A percentile compares a stretch with the other conserved stretches of the same genome.
Evolutionary conservation across 1,140 invertebrate species (phyloP).

Genomic region (Eueides isabella): DNA sequence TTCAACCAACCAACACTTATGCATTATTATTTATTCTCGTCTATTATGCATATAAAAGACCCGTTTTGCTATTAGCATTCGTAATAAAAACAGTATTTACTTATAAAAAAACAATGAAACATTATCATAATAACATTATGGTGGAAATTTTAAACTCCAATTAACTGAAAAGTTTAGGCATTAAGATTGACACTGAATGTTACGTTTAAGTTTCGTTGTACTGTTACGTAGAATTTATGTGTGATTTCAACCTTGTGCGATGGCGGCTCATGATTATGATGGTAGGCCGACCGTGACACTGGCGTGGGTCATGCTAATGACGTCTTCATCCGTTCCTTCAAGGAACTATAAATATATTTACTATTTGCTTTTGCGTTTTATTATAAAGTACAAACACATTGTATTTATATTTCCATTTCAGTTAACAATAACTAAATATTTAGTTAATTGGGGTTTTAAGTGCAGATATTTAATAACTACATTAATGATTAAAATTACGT

Average conservation of each 20-base stretch:
- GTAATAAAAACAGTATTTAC: too few relatives aligned
- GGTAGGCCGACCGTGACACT: slow-evolving; percentile 74
- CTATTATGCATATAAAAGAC: too few relatives aligned
- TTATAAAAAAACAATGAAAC: not conserved
- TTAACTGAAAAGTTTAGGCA: not conserved
- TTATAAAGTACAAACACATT: too few relatives aligned
- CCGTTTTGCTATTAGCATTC: too few relatives aligned
- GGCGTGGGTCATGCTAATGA: slow-evolving; percentile 69
- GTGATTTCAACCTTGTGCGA: slow-evolving; percentile 66
- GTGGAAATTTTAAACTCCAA: too few relatives aligned
- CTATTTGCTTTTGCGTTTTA: not conserved
- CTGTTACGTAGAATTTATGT: slow-evolving; percentile 37
- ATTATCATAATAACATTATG: not conserved
- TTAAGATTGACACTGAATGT: not conserved
- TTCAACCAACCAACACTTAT: too few relatives aligned
- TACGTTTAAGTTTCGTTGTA: slow-evolving; percentile 1
- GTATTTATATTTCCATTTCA: too few relatives aligned
- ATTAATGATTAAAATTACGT: too few relatives aligned
- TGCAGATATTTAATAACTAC: too few relatives aligned
- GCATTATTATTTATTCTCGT: too few relatives aligned
- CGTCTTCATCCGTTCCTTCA: slow-evolving; percentile 52
- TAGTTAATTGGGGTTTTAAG: too few relatives aligned
- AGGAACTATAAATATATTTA: slow-evolving; percentile 23
- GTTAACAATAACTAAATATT: too few relatives aligned
- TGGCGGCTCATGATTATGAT: slow-evolving; percentile 63